Evolutionary conservation across 2,797 vertebrate genomes (phyloP).

Genomic region (Thamnophis elegans): DNA sequence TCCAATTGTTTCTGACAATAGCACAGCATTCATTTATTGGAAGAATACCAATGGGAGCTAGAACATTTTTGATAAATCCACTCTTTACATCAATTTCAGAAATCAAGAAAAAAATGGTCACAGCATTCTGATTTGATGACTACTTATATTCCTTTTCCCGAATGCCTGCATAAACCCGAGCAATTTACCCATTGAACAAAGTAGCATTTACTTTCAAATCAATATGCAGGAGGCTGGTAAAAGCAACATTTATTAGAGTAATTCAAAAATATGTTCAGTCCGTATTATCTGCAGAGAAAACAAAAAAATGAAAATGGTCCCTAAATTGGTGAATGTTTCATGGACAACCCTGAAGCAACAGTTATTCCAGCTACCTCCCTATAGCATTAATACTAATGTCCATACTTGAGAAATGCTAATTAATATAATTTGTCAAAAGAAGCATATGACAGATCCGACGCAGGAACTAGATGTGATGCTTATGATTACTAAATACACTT

Average conservation of each 20-base stretch:
- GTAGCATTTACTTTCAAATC: background rate
- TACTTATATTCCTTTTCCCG: background rate
- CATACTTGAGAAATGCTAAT: background rate
- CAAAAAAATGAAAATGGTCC: background rate
- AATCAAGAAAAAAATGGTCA: background rate
- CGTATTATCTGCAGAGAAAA: background rate
- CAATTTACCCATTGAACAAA: background rate
- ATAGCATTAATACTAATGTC: background rate
- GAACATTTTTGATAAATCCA: no score
- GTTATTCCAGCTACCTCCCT: background rate
- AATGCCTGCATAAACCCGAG: background rate
- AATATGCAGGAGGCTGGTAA: background rate
- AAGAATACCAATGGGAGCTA: background rate
- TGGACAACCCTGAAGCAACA: background rate
- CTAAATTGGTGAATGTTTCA: background rate
- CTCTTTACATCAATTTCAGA: background rate
- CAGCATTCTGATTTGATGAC: background rate
- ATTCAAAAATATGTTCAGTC: background rate
- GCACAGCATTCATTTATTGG: background rate
- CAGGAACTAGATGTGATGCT: background rate
- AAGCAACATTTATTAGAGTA: background rate
- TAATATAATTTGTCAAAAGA: background rate
- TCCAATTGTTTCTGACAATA: conserved; percentile 17
- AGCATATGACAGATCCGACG: background rate
- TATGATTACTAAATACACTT: no score